These are phyloP conservation scores for Acleris literana DNA, from an alignment of 2,888 invertebrate genomes.

Conservation along the genomic window DNA sequence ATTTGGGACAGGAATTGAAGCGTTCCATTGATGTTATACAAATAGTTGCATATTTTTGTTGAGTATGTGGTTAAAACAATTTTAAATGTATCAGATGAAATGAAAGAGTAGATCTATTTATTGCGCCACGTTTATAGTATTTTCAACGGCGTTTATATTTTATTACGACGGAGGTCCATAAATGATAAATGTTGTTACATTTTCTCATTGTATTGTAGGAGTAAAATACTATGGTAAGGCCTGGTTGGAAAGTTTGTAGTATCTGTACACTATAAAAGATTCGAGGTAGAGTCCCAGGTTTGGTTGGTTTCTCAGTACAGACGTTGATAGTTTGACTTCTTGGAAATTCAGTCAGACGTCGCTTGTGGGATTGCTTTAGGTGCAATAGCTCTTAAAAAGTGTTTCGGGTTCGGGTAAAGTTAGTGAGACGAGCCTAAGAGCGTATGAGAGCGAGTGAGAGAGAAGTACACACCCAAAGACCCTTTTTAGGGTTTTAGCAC, in stretches of 20 bases:
- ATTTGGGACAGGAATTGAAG: constrained; percentile 51
- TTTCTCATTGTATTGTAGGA: constrained; percentile 18
- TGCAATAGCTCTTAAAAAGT: too few species aligned
- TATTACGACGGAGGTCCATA: constrained; percentile 18
- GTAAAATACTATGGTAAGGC: constrained; percentile 2
- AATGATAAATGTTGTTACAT: constrained; percentile 17
- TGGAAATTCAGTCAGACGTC: not conserved
- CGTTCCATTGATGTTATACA: constrained; percentile 32
- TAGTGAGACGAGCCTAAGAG: too few species aligned
- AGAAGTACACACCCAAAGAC: too few species aligned
- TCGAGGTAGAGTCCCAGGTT: not conserved
- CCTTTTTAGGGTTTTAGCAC: too few species aligned
- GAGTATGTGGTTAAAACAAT: constrained; percentile 19
- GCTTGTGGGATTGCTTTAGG: too few species aligned
- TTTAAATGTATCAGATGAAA: constrained; percentile 15
- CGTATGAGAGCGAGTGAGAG: too few species aligned
- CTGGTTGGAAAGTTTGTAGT: constrained; percentile 6
- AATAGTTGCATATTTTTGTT: constrained; percentile 28
- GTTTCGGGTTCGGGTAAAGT: too few species aligned
- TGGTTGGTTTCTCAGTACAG: not conserved
- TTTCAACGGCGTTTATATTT: constrained; percentile 18
- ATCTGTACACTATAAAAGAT: too few species aligned
- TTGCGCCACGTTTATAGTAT: constrained; percentile 21
- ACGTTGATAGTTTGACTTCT: not conserved
- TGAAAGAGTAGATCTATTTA: constrained; percentile 27